A percentile compares a stretch with the other conserved stretches of the same genome.
Conservation (phyloP, 2,888 invertebrate genomes). For the Ctena decussata region DNA sequence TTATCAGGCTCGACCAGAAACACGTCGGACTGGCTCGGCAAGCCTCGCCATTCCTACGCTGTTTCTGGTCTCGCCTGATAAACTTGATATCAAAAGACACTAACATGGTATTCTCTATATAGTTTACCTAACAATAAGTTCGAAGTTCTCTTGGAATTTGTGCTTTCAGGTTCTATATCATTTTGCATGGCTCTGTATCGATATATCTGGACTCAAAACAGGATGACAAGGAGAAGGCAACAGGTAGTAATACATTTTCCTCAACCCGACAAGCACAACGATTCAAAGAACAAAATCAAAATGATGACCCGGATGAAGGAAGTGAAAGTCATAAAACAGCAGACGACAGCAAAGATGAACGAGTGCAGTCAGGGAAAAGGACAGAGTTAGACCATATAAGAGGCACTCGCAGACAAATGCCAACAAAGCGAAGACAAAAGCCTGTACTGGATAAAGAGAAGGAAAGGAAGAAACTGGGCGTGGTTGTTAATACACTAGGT, state of each 20-base stretch:
- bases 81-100: too few species aligned
- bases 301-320: not conserved
- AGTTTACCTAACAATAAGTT: too few species aligned
- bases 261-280: slow-evolving; percentile 17
- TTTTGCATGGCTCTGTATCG: slow-evolving; percentile 56
- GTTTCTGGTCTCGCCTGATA: too few species aligned
- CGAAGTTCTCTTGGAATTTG: too few species aligned
- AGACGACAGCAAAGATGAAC: not conserved
- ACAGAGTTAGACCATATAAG: not conserved
- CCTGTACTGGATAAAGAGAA: slow-evolving; percentile 2
- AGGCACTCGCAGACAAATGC: not conserved
- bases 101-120: too few species aligned
- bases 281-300: slow-evolving; percentile 1
- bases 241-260: not conserved
- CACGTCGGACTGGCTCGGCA: too few species aligned
- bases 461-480: slow-evolving; percentile 40
- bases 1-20: too few species aligned
- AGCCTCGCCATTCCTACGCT: too few species aligned
- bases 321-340: not conserved
- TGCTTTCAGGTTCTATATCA: slow-evolving; percentile 65
- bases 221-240: slow-evolving; percentile 39
- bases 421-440: not conserved
- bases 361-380: not conserved
- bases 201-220: slow-evolving; percentile 52
- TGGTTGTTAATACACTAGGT: slow-evolving; percentile 51